Evolutionary conservation across 2,113 vertebrate genomes (phyloP), one percentile per base, ranked within the genome.

Genomic region (Elgaria multicarinata): DNA sequence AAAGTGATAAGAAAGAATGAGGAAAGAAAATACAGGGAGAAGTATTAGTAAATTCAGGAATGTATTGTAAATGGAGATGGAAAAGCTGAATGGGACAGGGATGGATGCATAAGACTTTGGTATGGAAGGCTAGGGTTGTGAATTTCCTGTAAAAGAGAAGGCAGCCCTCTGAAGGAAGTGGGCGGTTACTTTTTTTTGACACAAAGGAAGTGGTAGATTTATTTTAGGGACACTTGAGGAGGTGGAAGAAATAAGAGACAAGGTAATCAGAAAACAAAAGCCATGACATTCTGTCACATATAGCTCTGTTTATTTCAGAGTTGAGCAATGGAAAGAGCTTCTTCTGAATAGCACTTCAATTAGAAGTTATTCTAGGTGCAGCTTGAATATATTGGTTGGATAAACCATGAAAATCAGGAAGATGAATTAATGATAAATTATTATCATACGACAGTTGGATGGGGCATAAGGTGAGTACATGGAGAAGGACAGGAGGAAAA

Each of bases 121-220:
- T 83, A 75, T 64, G 55, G 39, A 83, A 86, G 36, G 85, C 7
- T 44, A 76, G n/a, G 53, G n/a, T 8, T 33, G 16, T 76, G 55
- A n/a, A 64, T 83, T 75, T 76, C 71, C 42, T 83, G 71, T 76
- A 75, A 75, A 67, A 28, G 31, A 83, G 31, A 83, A 50, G 53
- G 55, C 39, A 64, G 24, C n/a, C 53, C 26, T 88, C 36, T 62
- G 66, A 74, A 89, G 55, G 33, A 67, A 67, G 88, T 84, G 42
- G 88, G 88, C 77, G 81, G 72, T 77, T 77, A 78, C 16, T 42
- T 83, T 53, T 83, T 53, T 53, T 24, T 89, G 44, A 66, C 44
- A 77, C 58, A 89, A 89, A 89, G 79, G 81, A 84, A 83, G 58
- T 67, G 62, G 31, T 84, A 58, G 44, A 66, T 83, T 89, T 84